Conservation (phyloP, 2,797 vertebrate genomes). For the Tapera naevia region DNA sequence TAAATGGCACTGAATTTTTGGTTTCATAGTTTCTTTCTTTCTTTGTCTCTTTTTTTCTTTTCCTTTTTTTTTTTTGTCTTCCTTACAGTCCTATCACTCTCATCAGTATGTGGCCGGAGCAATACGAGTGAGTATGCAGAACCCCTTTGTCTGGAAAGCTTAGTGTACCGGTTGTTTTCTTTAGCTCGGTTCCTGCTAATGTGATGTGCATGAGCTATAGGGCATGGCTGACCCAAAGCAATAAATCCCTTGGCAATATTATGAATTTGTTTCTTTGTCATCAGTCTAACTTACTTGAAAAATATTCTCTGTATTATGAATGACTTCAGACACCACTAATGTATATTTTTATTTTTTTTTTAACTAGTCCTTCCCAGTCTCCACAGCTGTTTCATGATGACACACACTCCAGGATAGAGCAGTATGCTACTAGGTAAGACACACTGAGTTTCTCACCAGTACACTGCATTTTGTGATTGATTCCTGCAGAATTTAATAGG, state of each 20-base stretch:
- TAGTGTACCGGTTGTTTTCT: background rate
- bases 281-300: background rate
- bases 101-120: conserved; percentile 99
- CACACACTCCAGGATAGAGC: conserved; percentile 97
- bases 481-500: background rate
- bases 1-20: conserved; percentile 53
- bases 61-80: background rate
- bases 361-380: conserved; percentile 87
- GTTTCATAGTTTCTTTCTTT: conserved; percentile 63
- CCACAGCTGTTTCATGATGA: conserved; percentile 95
- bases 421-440: conserved; percentile 93
- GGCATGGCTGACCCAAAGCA: background rate
- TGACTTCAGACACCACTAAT: background rate
- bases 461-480: background rate
- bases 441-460: background rate
- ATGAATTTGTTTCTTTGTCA: conserved; percentile 44
- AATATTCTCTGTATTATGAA: background rate
- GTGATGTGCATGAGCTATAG: background rate
- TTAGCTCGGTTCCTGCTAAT: background rate
- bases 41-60: background rate
- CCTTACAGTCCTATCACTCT: conserved; percentile 94
- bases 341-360: conserved; percentile 48
- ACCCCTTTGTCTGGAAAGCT: background rate
- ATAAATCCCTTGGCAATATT: background rate
- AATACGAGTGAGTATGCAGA: conserved; percentile 95